Conservation (phyloP, 2,888 invertebrate species). For the Scotopteryx bipunctaria region DNA sequence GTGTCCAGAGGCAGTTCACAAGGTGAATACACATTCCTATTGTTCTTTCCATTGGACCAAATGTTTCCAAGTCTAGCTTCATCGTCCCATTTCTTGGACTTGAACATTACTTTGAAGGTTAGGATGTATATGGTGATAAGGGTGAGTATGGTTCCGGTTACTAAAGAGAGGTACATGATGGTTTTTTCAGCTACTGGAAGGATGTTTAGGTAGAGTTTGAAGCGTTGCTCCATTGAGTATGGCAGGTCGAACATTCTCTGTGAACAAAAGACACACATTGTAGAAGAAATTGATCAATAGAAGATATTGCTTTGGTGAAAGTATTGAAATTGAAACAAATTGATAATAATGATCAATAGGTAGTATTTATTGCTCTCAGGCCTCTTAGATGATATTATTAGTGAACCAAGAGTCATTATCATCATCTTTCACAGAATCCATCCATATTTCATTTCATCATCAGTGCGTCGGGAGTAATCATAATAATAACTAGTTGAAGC, state of each 20-base stretch:
- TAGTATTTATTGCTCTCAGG: too few relatives aligned
- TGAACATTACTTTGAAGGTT: constrained; percentile 75
- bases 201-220: constrained; percentile 88
- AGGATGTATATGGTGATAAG: constrained; percentile 74
- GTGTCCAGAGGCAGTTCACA: constrained; percentile 71
- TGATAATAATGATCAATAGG: too few relatives aligned
- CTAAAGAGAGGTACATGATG: constrained; percentile 81
- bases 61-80: constrained; percentile 38
- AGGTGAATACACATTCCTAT: constrained; percentile 59
- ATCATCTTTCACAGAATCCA: too few relatives aligned
- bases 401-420: too few relatives aligned
- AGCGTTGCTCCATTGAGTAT: constrained; percentile 83
- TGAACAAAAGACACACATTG: constrained; percentile 47
- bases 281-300: too few relatives aligned
- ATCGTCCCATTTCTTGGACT: constrained; percentile 56
- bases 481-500: too few relatives aligned
- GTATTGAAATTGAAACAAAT: too few relatives aligned
- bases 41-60: constrained; percentile 49
- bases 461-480: too few relatives aligned
- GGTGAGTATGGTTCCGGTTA: constrained; percentile 77
- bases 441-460: too few relatives aligned
- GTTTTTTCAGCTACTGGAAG: constrained; percentile 85
- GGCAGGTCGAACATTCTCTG: constrained; percentile 89
- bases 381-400: too few relatives aligned
- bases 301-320: too few relatives aligned